These are phyloP conservation scores for Ammospiza maritima DNA, from an alignment of 2,797 vertebrate species.

Conservation along the genomic window DNA sequence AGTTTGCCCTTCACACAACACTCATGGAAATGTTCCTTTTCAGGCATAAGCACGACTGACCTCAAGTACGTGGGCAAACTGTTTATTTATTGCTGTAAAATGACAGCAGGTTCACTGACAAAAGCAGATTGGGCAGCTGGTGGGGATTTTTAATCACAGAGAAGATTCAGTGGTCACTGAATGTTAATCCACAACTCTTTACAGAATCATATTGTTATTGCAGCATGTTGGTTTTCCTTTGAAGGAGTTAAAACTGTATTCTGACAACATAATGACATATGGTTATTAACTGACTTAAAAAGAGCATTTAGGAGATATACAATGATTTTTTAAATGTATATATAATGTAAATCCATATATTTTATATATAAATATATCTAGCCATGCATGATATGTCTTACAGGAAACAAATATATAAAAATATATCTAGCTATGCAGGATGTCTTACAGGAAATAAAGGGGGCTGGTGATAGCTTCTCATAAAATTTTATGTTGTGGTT, in stretches of 20 bases:
- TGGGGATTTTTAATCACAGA: slow-evolving; percentile 31
- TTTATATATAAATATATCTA: not conserved
- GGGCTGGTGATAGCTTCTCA: not conserved
- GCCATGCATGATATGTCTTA: not conserved
- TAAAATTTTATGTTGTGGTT: slow-evolving; percentile 6
- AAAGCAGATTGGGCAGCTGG: slow-evolving; percentile 28
- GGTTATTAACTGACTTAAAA: not conserved
- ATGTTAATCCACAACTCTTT: slow-evolving; percentile 28
- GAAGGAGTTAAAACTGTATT: not conserved
- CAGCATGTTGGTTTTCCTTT: not conserved
- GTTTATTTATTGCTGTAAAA: slow-evolving; percentile 10
- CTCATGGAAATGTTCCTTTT: not conserved
- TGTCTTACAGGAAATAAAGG: not conserved
- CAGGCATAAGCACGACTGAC: not conserved
- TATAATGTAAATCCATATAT: not conserved
- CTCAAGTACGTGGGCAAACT: not conserved
- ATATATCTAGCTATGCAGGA: not conserved
- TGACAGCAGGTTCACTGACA: not conserved
- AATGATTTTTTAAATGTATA: not conserved
- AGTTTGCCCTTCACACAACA: not conserved
- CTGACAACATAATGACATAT: not conserved
- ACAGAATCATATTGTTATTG: not conserved
- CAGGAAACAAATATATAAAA: not conserved
- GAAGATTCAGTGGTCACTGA: slow-evolving; percentile 20
- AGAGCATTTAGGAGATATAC: not conserved